A percentile compares a stretch with the other conserved stretches of the same genome.
Conservation (phyloP, 2,113 vertebrate species). For the Dendrocopos noguchii region DNA sequence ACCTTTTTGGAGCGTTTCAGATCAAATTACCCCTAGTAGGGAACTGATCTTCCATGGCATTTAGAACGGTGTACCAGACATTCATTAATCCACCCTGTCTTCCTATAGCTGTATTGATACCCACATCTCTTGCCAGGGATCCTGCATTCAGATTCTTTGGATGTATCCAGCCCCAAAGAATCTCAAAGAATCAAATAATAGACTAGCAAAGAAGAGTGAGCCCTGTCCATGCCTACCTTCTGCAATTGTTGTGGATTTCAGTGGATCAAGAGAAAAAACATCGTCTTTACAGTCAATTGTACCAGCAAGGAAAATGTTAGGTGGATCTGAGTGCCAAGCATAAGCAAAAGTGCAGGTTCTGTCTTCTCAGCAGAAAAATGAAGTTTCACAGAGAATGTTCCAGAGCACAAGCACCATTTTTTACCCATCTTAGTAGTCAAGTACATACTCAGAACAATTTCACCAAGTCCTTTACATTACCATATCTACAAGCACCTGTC, state of each 20-base stretch:
- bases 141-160: not conserved
- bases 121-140: too few relatives aligned
- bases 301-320: rapidly evolving
- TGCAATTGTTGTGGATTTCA: not conserved
- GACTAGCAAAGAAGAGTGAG: not conserved
- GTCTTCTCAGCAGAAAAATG: not conserved
- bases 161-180: not conserved
- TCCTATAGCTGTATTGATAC: too few relatives aligned
- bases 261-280: not conserved
- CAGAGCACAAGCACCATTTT: not conserved
- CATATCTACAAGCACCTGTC: not conserved
- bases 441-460: not conserved
- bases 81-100: too few relatives aligned
- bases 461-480: not conserved
- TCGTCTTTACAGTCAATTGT: not conserved
- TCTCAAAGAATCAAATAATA: not conserved
- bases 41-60: too few relatives aligned
- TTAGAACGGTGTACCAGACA: too few relatives aligned
- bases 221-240: not conserved
- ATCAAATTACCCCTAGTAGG: too few relatives aligned
- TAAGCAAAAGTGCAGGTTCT: not conserved
- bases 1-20: too few relatives aligned
- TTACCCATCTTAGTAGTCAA: not conserved
- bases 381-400: not conserved
- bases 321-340: rapidly evolving